Evolutionary conservation across 2,888 invertebrate genomes (phyloP).

Genomic region (Nipponacmea schrenckii): DNA sequence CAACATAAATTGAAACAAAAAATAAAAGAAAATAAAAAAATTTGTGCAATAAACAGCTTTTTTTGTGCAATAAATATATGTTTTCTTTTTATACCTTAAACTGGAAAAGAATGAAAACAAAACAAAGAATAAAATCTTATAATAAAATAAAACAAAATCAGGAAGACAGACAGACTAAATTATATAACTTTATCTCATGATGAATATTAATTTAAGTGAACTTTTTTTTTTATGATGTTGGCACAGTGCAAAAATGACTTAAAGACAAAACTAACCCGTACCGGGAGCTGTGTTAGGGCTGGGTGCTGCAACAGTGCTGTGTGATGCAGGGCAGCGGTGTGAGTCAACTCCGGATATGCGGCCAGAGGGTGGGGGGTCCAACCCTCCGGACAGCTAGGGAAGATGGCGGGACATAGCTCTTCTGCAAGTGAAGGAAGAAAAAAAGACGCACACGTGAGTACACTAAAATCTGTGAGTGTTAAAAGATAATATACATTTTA

Average conservation of each 20-base stretch:
- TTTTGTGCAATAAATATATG: no score
- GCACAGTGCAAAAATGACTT: slow-evolving; percentile 35
- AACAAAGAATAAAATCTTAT: no score
- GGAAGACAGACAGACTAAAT: no score
- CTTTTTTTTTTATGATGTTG: slow-evolving; percentile 7
- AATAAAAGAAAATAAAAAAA: no score
- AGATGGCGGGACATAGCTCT: slow-evolving; percentile 90
- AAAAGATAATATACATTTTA: slow-evolving; percentile 2
- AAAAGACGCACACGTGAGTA: slow-evolving; percentile 34
- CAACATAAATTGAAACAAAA: no score
- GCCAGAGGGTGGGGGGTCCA: slow-evolving; percentile 81
- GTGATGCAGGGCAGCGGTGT: slow-evolving; percentile 71
- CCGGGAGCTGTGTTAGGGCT: slow-evolving; percentile 89
- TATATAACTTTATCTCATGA: no score
- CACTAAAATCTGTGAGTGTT: slow-evolving; percentile 9
- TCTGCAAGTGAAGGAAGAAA: slow-evolving; percentile 60
- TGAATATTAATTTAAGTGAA: not conserved
- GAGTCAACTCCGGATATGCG: slow-evolving; percentile 77
- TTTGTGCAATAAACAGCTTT: no score
- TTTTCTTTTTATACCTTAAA: no score
- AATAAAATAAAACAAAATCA: no score
- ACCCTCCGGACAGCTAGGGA: slow-evolving; percentile 92
- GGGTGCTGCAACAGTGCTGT: slow-evolving; percentile 85
- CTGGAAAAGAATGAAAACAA: no score
- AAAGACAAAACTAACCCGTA: slow-evolving; percentile 52